A percentile compares a stretch with the other conserved stretches of the same genome.
phyloP scores from a whole-genome alignment of 2,113 vertebrate species.

The Rhegmatorhina hoffmannsi region DNA sequence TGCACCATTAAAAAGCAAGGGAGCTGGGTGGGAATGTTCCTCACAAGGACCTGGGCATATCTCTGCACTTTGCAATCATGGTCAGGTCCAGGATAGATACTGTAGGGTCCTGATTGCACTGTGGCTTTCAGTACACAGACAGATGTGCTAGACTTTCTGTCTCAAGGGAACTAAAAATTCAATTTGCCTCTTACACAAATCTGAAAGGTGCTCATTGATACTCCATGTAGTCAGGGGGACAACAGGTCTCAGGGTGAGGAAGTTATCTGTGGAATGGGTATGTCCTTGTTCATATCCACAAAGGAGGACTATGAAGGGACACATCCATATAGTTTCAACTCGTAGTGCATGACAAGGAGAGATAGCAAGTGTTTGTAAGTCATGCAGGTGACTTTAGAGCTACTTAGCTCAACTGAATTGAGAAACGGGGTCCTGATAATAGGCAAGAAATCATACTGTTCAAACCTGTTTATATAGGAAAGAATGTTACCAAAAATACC shows the following conservation, averaged over 20 bases:
- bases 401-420: neutral
- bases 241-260: neutral
- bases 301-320: neutral
- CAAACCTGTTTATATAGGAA: neutral
- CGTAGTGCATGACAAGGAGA: neutral
- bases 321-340: neutral
- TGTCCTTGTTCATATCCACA: neutral
- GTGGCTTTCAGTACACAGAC: neutral
- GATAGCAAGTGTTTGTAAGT: neutral
- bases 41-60: neutral
- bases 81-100: neutral
- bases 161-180: slow-evolving; percentile 39
- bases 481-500: slow-evolving; percentile 36
- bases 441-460: neutral
- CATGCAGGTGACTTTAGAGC: neutral
- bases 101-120: neutral
- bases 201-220: slow-evolving; percentile 44
- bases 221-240: neutral
- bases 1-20: neutral
- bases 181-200: neutral
- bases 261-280: neutral
- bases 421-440: neutral
- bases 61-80: fast-evolving
- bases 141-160: neutral
- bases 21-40: neutral